A percentile compares a stretch with the other conserved stretches of the same genome.
phyloP scores from a whole-genome alignment of 2,797 vertebrate genomes.

The Spondyliosoma cantharus region DNA sequence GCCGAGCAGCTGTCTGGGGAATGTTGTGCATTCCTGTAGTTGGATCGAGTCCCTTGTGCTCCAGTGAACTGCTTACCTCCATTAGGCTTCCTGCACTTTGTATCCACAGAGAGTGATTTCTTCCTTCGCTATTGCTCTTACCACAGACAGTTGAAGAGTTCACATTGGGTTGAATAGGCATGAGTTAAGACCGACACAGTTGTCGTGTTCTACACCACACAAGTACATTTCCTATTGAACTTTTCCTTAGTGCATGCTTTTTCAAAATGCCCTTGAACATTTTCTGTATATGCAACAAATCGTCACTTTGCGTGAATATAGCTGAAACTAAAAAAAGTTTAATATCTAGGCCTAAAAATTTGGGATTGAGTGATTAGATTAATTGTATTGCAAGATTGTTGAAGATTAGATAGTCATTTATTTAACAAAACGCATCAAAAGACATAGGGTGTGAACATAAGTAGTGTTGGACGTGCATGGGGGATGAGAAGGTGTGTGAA shows the following conservation, averaged over 20 bases:
- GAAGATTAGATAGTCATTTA: background rate
- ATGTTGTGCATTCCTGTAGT: conserved; percentile 29
- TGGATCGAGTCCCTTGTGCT: background rate
- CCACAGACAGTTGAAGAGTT: background rate
- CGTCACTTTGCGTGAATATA: background rate
- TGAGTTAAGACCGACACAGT: background rate
- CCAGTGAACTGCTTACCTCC: conserved; percentile 24
- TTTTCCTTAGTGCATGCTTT: background rate
- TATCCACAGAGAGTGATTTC: background rate
- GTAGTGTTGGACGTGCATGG: background rate
- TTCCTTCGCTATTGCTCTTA: background rate
- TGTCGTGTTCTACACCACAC: too few species aligned
- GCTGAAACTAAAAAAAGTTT: background rate
- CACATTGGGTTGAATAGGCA: background rate
- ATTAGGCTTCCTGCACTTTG: conserved; percentile 23
- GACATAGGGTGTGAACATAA: background rate
- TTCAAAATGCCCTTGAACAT: background rate
- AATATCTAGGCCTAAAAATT: too few species aligned
- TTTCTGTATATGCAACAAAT: background rate
- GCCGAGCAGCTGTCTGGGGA: conserved; percentile 49
- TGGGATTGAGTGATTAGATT: background rate
- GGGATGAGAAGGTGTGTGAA: background rate
- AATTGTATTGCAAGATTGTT: background rate
- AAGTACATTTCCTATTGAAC: background rate
- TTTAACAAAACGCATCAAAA: background rate